Base-by-base conservation (phyloP, 64 coral and sea anemone species). In the Anthopleura sola region DNA sequence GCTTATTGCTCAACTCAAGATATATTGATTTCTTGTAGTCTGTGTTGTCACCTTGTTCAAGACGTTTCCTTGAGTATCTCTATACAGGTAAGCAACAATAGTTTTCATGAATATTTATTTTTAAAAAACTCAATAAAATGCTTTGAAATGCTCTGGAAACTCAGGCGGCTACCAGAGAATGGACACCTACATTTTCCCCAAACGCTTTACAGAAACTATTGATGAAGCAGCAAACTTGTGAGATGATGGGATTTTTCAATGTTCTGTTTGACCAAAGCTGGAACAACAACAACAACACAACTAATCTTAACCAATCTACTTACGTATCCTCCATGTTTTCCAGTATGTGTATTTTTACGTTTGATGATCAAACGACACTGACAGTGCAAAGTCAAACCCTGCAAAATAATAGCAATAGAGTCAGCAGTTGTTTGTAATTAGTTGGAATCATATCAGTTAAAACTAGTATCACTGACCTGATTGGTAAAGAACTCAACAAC, bases 401-500 rank as follows among this genome's bases (percentile, higher is more conserved):
- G 29, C 24, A 36, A 78, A 80, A 39, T 33, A 36, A 66, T 29
- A 6, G n/a, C 34, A 66, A 24, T 19, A 15, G 3, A 33, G 40
- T 44, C 40, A 1, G 0, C 40, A 3, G 9, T 44, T 44, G 40
- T 44, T 44, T 44, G 40, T 44, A 44, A 44, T 44, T 44, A 44
- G 0, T 44, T 44, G 40, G 40, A 44, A 44, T 44, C 40, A 44
- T 44, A 44, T 44, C 40, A 44, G 40, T 44, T 44, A 44, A 36
- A 23, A 17, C 4, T 84, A 34, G 33, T 36, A 23, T 28, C 20
- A 90, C 89, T 95, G 36, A 99, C 97, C 37, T 92, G 87, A 60
- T 80, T 92, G 37, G 50, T 99, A 11, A 99, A 91, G 58, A 87
- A 99, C 13, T 68, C 40, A 29, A 84, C 88, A 18, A 99, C 75